Evolutionary conservation across 2,797 vertebrate species (phyloP).

Genomic region (Martes flavigula): DNA sequence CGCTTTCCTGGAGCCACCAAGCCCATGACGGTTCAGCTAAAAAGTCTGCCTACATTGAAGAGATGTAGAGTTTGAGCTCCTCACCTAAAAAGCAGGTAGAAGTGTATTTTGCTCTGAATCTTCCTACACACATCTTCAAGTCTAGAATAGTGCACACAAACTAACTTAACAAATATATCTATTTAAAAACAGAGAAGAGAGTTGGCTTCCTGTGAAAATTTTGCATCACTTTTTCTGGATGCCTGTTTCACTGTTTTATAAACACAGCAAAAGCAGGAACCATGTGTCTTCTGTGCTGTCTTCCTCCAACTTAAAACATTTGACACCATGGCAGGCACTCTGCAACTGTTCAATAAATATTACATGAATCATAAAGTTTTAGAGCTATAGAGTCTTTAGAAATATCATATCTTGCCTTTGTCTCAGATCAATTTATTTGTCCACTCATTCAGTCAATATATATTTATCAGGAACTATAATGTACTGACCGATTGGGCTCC

Average conservation of each 20-base stretch:
- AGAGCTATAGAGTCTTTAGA: not conserved
- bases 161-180: not conserved
- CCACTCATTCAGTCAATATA: not conserved
- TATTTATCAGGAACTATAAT: not conserved
- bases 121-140: not conserved
- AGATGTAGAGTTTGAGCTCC: not conserved
- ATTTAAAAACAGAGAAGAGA: not conserved
- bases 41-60: not conserved
- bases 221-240: not conserved
- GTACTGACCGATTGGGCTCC: not conserved
- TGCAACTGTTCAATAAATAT: not conserved
- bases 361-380: constrained; percentile 15
- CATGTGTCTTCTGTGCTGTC: not conserved
- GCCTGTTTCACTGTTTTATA: not conserved
- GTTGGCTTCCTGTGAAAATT: not conserved
- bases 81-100: not conserved
- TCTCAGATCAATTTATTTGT: not conserved
- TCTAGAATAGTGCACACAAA: not conserved
- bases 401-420: not conserved
- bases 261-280: not conserved
- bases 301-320: not conserved
- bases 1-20: not conserved
- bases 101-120: not conserved
- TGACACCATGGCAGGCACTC: not conserved
- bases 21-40: not conserved